Conservation (phyloP, 2,797 vertebrate genomes). For the Oryzias sinensis region DNA sequence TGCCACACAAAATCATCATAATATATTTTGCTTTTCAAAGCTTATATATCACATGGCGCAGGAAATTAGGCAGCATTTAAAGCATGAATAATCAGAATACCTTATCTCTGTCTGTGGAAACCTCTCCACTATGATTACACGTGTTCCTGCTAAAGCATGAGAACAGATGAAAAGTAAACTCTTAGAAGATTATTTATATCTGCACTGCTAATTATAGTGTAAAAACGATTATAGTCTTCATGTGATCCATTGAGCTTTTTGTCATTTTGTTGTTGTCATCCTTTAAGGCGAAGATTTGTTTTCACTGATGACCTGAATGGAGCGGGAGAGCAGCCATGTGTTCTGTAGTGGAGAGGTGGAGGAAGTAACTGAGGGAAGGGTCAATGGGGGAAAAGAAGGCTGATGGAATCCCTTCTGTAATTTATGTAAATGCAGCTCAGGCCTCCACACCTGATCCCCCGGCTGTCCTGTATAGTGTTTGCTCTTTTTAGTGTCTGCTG, state of each 20-base stretch:
- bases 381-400: conserved; percentile 4
- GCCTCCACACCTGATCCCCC: conserved; percentile 36
- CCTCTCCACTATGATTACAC: conserved; percentile 15
- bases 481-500: conserved; percentile 41
- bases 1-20: conserved; percentile 40
- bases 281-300: conserved; percentile 21
- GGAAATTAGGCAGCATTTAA: conserved; percentile 35
- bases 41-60: conserved; percentile 18
- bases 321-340: conserved; percentile 22
- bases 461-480: conserved; percentile 11
- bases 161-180: conserved; percentile 31
- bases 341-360: conserved; percentile 8
- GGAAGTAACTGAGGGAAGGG: conserved; percentile 26
- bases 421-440: conserved; percentile 44
- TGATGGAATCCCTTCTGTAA: conserved; percentile 35
- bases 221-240: conserved; percentile 19
- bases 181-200: conserved; percentile 22
- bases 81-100: conserved; percentile 32
- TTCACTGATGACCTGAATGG: conserved; percentile 21
- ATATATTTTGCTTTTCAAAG: conserved; percentile 23
- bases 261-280: conserved; percentile 8
- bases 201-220: conserved; percentile 24
- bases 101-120: conserved; percentile 9
- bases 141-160: conserved; percentile 12
- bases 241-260: conserved; percentile 7